Base-by-base conservation (phyloP, 2,888 invertebrate genomes). In the Epinotia bilunana region DNA sequence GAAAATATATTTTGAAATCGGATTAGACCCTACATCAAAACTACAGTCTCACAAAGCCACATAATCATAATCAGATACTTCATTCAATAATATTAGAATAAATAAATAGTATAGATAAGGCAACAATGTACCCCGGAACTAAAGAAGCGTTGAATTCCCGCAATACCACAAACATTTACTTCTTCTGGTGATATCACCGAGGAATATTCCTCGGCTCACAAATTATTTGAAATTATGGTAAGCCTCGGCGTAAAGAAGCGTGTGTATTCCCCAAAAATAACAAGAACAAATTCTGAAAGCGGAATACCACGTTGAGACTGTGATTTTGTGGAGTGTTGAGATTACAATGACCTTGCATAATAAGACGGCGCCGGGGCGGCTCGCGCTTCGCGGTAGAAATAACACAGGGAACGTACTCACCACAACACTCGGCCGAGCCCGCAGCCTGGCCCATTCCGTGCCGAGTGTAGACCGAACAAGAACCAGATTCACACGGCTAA, bases 281-380 rank as follows among this genome's bases (percentile, higher is more conserved):
- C 74, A 73, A 69, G 73, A 60, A 65, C 79, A 79, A 72, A 78
- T 77, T 76, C 73, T 74, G 75, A 76, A 79, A 82, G 78, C 76
- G 76, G 69, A 77, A 81, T 82, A 82, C 80, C 81, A 79, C 80
- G 81, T 82, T 81, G 79, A 77, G 79, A 77, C 79, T 81, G 81
- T 81, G 83, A 83, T 81, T 82, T 81, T 78, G 81, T 79, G 79
- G 80, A 83, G 84, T 83, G 85, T 83, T 78, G 82, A 81, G 83
- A 83, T 80, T 83, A 84, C 84, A 84, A 85, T 85, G 87, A 86
- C 80, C 83, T 84, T 82, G 86, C 86, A 87, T 87, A 88, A 87
- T 86, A 86, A 84, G 82, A 78, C 79, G 84, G 81, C 84, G 84
- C 83, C 86, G 82, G 79, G 80, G 74, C 79, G 83, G 69, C 82